phyloP scores from a whole-genome alignment of 2,113 vertebrate species.

The Bos javanicus region DNA sequence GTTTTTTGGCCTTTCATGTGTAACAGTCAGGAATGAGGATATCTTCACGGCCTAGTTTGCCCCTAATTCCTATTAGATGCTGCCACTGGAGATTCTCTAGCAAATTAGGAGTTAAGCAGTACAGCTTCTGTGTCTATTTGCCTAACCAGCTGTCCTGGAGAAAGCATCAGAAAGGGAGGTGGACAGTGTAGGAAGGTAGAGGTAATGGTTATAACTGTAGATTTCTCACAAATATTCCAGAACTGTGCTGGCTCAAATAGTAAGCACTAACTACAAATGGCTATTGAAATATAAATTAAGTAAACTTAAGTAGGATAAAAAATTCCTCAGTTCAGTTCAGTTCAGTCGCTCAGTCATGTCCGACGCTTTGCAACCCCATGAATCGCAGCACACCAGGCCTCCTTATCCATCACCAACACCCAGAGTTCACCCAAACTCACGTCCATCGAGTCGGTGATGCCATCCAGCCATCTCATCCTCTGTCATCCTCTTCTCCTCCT shows the following conservation, averaged over 20 bases:
- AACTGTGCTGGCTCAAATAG: background rate
- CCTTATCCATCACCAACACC: no score
- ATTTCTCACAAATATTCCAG: background rate
- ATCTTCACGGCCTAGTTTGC: conserved; percentile 24
- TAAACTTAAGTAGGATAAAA: background rate
- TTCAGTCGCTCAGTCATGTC: no score
- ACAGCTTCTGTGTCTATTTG: background rate
- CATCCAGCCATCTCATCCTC: no score
- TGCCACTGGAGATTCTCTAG: background rate
- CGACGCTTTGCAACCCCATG: no score
- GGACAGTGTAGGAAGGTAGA: background rate
- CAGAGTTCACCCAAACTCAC: rapidly evolving
- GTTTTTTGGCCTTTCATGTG: conserved; percentile 64
- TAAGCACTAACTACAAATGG: background rate
- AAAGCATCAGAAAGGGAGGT: background rate
- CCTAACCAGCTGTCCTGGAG: background rate
- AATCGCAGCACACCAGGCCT: no score
- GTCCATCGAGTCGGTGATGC: rapidly evolving
- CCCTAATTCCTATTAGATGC: conserved; percentile 30
- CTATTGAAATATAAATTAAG: conserved; percentile 19
- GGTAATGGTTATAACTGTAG: background rate
- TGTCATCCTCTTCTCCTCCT: no score
- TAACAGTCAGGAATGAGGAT: conserved; percentile 44
- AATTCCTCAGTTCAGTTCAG: background rate
- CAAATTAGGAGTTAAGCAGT: conserved; percentile 23